Evolutionary conservation across 2,888 invertebrate species (phyloP), one percentile per base, ranked within the genome.

Genomic region (Conomelus anceps): DNA sequence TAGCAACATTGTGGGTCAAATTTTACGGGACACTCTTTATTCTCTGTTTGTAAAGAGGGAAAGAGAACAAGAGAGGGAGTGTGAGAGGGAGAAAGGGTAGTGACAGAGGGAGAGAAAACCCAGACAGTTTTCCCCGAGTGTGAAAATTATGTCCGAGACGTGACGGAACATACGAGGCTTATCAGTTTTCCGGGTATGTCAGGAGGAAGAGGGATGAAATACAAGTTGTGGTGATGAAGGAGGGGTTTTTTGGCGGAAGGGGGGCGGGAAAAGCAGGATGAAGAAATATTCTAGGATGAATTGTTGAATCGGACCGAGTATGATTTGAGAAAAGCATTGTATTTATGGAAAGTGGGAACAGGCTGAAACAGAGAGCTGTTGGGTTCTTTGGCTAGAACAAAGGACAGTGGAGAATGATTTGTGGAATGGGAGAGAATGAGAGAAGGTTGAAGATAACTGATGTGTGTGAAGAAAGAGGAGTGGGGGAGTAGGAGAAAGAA

Each of bases 111-210:
- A 86, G 87, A 22, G 23, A 22, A 29, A 86, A 87, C 13, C n/a
- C 24, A 26, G 41, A 87, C 41, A 63, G 63, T 63, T 63, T 63
- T 63, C n/a, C 63, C 3, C 13, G 63, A 63, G 63, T 87, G 26
- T 13, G 24, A 87, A 87, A 29, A 87, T 87, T 87, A 87, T 34
- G 87, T 87, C 4, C 26, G 4, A 87, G 22, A 87, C 87, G 41
- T 87, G 26, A 63, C 63, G 7, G 63, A 63, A 63, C 63, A 63
- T 63, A 63, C 63, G 63, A 63, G 63, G 63, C 63, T 63, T 63
- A 63, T 87, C 24, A 29, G 29, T 34, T 87, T 87, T 87, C 6
- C 26, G 20, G n/a, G 87, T 20, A 1, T 11, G 22, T n/a, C n/a
- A 24, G 22, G 24, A 87, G 63, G 63, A n/a, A 1, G 63, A 4